These are phyloP conservation scores for Spizella passerina DNA, from an alignment of 2,797 vertebrate genomes.

Conservation along the genomic window DNA sequence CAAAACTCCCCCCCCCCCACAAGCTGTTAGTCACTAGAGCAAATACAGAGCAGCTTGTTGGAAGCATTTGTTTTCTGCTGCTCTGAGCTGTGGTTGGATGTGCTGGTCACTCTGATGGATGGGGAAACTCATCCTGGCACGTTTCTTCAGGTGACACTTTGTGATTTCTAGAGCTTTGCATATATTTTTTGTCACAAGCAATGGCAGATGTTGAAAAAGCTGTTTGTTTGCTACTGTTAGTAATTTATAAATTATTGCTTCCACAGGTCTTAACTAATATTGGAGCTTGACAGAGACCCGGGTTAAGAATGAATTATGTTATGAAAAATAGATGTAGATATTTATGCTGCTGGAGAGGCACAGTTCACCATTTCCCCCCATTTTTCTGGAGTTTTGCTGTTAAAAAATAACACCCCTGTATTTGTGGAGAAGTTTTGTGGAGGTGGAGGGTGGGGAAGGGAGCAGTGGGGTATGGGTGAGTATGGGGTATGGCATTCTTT, in stretches of 20 bases:
- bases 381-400: background rate
- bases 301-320: background rate
- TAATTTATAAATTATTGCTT: slow-evolving; percentile 17
- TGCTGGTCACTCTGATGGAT: slow-evolving; percentile 39
- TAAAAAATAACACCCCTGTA: background rate
- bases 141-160: background rate
- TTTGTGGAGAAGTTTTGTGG: background rate
- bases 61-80: slow-evolving; percentile 25
- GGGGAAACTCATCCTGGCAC: background rate
- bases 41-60: slow-evolving; percentile 10
- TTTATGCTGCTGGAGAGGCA: background rate
- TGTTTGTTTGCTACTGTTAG: background rate
- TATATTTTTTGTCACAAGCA: background rate
- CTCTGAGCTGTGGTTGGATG: background rate
- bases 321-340: background rate
- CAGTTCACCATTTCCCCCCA: background rate
- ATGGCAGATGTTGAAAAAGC: background rate
- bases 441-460: background rate
- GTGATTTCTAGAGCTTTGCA: background rate
- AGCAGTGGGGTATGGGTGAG: background rate
- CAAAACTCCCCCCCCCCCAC: background rate
- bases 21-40: slow-evolving; percentile 24
- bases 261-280: background rate
- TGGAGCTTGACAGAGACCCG: background rate
- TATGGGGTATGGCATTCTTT: background rate